phyloP scores from a whole-genome alignment of 2,113 vertebrate species.

The Cyprinodon variegatus region DNA sequence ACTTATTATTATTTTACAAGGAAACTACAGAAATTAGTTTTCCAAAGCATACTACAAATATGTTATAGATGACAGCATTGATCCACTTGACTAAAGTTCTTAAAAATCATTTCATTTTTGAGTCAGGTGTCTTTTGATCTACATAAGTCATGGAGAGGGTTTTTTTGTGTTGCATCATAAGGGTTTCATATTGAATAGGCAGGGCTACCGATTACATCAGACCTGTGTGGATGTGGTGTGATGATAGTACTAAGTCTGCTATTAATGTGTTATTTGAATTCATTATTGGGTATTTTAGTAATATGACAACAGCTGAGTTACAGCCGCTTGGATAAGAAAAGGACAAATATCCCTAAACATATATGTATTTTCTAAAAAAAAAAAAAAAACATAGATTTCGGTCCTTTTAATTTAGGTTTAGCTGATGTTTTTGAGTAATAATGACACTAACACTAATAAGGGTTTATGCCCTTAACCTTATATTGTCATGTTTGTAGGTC shows the following conservation, averaged over 20 bases:
- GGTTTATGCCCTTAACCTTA: too few species aligned
- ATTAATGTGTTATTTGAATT: neutral
- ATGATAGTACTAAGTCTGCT: neutral
- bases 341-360: too few species aligned
- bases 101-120: neutral
- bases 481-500: too few species aligned
- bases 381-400: neutral
- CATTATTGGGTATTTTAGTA: neutral
- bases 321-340: neutral
- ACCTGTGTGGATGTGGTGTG: conserved; percentile 1
- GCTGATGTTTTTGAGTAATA: neutral
- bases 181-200: neutral
- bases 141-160: neutral
- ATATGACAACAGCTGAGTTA: neutral
- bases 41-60: neutral
- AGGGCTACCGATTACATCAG: neutral
- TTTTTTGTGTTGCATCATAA: neutral
- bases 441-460: neutral
- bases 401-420: neutral
- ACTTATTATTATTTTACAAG: neutral
- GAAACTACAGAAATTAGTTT: neutral
- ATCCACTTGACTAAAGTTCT: neutral
- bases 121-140: neutral
- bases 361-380: too few species aligned
- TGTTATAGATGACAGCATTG: neutral